These are phyloP conservation scores for Pao palembangensis DNA, from an alignment of 2,113 vertebrate species.

Conservation along the genomic window DNA sequence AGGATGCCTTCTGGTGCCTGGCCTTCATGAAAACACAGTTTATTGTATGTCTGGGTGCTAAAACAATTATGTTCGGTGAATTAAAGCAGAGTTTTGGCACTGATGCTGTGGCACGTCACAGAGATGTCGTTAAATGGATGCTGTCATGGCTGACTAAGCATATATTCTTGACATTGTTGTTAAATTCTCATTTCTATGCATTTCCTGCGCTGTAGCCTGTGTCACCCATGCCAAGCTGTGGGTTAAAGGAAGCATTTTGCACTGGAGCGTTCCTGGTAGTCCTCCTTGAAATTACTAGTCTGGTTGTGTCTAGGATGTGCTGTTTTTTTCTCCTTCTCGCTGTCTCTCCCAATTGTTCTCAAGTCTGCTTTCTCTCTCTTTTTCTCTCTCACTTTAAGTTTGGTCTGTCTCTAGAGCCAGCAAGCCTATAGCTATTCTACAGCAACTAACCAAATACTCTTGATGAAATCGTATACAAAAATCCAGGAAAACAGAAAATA, in stretches of 20 bases:
- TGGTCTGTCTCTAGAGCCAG: slow-evolving; percentile 23
- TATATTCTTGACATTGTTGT: slow-evolving; percentile 13
- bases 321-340: slow-evolving; percentile 12
- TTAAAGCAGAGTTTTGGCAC: slow-evolving; percentile 21
- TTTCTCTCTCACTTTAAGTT: slow-evolving; percentile 3
- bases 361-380: no score
- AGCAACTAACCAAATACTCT: no score
- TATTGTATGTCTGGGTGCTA: slow-evolving; percentile 5
- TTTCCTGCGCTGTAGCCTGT: slow-evolving; percentile 17
- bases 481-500: no score
- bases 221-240: slow-evolving; percentile 32
- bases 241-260: slow-evolving; percentile 32
- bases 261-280: slow-evolving; percentile 39
- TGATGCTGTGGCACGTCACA: slow-evolving; percentile 12
- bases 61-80: slow-evolving; percentile 21
- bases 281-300: slow-evolving; percentile 43
- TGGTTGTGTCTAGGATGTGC: slow-evolving; percentile 36
- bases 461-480: no score
- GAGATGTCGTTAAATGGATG: slow-evolving; percentile 33
- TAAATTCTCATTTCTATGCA: slow-evolving; percentile 16
- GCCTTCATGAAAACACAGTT: slow-evolving; percentile 25
- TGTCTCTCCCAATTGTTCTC: slow-evolving; percentile 6
- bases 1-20: slow-evolving; percentile 22
- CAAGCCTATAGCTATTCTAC: no score
- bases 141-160: slow-evolving; percentile 15